Evolutionary conservation across 2,797 vertebrate genomes (phyloP), one percentile per base, ranked within the genome.

Genomic region (Falco concolor): DNA sequence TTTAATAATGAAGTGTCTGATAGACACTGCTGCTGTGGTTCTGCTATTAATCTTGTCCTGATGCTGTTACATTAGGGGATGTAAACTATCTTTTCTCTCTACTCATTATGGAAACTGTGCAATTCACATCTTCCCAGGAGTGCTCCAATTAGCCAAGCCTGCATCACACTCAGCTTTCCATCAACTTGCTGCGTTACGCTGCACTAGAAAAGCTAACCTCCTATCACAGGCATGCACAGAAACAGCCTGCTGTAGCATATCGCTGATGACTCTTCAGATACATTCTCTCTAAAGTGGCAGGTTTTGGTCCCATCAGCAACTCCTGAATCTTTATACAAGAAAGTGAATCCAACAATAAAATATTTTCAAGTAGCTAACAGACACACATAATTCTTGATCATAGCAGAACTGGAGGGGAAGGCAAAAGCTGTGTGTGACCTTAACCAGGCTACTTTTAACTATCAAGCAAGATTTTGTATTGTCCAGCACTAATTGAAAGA

Each of bases 51-150:
- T 96, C 96, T 96, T 96, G 81, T 92, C 87, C 92, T 63, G 90
- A 78, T 4, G 38, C 91, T 89, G 91, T 85, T 96, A 90, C 78
- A 87, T 95, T 89, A 94, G 86, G 64, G 75, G 84, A 95, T 73
- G 86, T 94, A 97, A 96, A 97, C 96, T 95, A 95, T 90, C 78
- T 93, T 96, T 95, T 92, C 91, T 92, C 85, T 96, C 93, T 52
- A 89, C 92, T 96, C 92, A 89, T 97, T 95, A 96, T 87, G 84
- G 90, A 96, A 96, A 90, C 93, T 63, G 67, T 67, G 84, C 95
- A 95, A 87, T 95, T 96, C 94, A 81, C 65, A 93, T 95, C 94
- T 93, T 96, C 88, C 95, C 96, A 96, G 94, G 95, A 96, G 96
- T 90, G 95, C 72, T 96, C 93, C 95, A 96, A 96, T 96, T 97